Percentiles rank a stretch among this genome's conserved stretches.
Conservation (phyloP, 2,797 vertebrate genomes). For the Thamnophis elegans region DNA sequence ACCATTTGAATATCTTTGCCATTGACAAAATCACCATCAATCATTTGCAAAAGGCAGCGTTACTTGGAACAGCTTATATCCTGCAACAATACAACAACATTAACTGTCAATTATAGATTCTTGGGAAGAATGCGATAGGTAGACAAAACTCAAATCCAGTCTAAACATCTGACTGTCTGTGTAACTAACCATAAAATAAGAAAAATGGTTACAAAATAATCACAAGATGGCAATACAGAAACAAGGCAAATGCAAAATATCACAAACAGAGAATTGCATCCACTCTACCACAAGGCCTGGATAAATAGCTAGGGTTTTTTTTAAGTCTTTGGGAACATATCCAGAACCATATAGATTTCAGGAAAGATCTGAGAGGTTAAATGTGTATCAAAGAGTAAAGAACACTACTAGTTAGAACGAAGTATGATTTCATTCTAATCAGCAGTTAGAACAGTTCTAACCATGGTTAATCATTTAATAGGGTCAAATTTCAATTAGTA, state of each 20-base stretch:
- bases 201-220: neutral
- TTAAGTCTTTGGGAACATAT: neutral
- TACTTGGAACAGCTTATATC: neutral
- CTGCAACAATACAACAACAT: neutral
- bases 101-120: neutral
- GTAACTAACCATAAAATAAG: neutral
- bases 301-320: neutral
- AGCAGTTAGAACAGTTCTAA: too few relatives aligned
- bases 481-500: neutral
- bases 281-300: neutral
- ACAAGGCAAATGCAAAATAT: neutral
- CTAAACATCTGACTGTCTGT: neutral
- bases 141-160: neutral
- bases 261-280: neutral
- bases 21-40: neutral
- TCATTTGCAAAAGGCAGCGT: neutral
- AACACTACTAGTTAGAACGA: neutral
- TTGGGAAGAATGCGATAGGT: neutral
- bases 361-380: neutral
- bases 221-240: neutral
- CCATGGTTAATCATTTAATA: neutral
- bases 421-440: neutral
- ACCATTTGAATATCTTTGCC: neutral
- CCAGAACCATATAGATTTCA: neutral
- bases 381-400: neutral